These are phyloP conservation scores for Menura novaehollandiae DNA, from an alignment of 2,113 vertebrate species.

Conservation along the genomic window DNA sequence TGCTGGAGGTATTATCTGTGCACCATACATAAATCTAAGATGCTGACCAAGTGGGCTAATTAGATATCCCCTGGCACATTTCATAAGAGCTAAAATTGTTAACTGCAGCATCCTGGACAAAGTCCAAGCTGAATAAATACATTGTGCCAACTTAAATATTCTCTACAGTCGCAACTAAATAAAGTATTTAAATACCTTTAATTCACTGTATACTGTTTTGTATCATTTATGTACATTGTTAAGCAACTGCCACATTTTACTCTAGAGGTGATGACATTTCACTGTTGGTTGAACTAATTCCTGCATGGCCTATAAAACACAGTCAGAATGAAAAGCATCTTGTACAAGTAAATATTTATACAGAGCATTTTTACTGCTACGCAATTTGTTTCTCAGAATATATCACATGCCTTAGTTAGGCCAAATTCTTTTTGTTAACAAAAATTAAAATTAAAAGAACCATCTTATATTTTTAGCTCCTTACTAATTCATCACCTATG, in stretches of 20 bases:
- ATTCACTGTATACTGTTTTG: background rate
- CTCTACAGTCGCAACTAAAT: background rate
- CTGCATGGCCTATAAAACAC: background rate
- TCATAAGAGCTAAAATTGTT: slow-evolving; percentile 45
- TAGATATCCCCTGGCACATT: slow-evolving; percentile 47
- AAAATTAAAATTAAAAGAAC: background rate
- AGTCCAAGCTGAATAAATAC: slow-evolving; percentile 19
- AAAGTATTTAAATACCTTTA: slow-evolving; percentile 39
- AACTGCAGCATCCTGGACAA: slow-evolving; percentile 24
- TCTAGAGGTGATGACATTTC: slow-evolving; percentile 21
- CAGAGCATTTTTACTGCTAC: background rate
- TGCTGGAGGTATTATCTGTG: slow-evolving; percentile 14
- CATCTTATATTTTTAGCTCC: background rate
- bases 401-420: background rate
- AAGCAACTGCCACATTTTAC: slow-evolving; percentile 22
- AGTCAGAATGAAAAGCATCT: background rate
- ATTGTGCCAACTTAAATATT: slow-evolving; percentile 20
- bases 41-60: slow-evolving; percentile 49
- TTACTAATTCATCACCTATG: background rate
- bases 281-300: slow-evolving; percentile 10
- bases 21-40: slow-evolving; percentile 29
- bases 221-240: background rate
- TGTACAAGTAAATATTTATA: slow-evolving; percentile 28
- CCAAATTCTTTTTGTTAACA: background rate
- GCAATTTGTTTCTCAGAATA: background rate